These are phyloP conservation scores for Centropyge bicolor DNA, from an alignment of 2,797 vertebrate species.

Conservation along the genomic window DNA sequence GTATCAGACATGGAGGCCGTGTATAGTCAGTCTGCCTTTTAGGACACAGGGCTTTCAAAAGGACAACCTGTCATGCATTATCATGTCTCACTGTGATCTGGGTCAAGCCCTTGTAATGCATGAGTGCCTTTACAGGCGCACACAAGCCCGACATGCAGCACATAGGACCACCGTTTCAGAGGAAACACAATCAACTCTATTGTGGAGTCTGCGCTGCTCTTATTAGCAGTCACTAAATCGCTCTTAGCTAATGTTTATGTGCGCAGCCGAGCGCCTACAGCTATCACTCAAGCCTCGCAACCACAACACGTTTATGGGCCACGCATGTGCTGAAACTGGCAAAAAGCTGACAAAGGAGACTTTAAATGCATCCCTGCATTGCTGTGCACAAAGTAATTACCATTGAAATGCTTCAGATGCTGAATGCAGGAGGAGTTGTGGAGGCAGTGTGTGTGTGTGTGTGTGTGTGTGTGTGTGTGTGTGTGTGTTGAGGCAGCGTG, in stretches of 20 bases:
- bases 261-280: constrained; percentile 45
- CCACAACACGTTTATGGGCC: constrained; percentile 27
- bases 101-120: constrained; percentile 79
- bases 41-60: constrained; percentile 80
- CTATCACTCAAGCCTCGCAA: constrained; percentile 44
- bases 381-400: constrained; percentile 67
- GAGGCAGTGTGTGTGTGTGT: constrained; percentile 29
- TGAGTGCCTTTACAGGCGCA: constrained; percentile 69
- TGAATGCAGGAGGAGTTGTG: constrained; percentile 37
- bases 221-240: constrained; percentile 59
- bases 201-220: constrained; percentile 65
- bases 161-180: constrained; percentile 46
- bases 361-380: constrained; percentile 49
- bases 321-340: constrained; percentile 55
- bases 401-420: constrained; percentile 41
- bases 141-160: constrained; percentile 47
- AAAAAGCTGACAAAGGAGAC: constrained; percentile 64
- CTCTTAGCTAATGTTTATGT: constrained; percentile 49
- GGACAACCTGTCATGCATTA: constrained; percentile 81
- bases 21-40: constrained; percentile 73
- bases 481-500: constrained; percentile 15
- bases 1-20: constrained; percentile 56
- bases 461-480: constrained; percentile 17
- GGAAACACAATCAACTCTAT: constrained; percentile 71
- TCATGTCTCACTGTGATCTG: constrained; percentile 81